Conservation (phyloP, 2,113 vertebrate species). For the Xyliphius kryptos region DNA sequence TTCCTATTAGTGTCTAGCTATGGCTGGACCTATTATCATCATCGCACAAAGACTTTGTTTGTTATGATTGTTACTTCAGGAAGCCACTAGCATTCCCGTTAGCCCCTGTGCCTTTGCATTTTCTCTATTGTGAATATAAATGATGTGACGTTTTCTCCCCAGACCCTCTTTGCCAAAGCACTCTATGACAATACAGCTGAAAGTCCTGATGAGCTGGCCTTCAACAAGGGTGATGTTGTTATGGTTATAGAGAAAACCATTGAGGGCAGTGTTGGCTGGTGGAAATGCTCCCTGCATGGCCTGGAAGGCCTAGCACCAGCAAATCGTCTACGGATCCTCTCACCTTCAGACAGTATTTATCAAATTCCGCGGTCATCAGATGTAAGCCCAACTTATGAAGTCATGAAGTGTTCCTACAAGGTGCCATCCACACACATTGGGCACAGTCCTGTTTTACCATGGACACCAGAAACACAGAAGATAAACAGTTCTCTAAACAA, state of each 20-base stretch:
- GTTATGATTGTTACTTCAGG: no score
- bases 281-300: conserved; percentile 80
- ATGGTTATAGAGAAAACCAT: conserved; percentile 71
- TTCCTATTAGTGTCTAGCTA: no score
- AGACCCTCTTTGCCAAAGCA: conserved; percentile 81
- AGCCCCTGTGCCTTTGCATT: no score
- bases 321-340: conserved; percentile 78
- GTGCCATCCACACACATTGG: conserved; percentile 36
- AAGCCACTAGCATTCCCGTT: no score
- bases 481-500: conserved; percentile 47
- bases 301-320: conserved; percentile 81
- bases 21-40: no score
- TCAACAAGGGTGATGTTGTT: conserved; percentile 82
- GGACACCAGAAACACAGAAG: no score
- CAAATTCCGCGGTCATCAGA: conserved; percentile 59
- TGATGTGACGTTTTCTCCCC: conserved; percentile 26
- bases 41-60: no score
- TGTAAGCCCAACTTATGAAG: conserved; percentile 56
- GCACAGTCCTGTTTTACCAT: no score
- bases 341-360: conserved; percentile 52
- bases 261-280: conserved; percentile 78
- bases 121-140: conserved; percentile 1
- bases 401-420: conserved; percentile 72
- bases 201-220: conserved; percentile 81
- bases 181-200: conserved; percentile 89